Percentiles rank a stretch among this genome's conserved stretches.
Evolutionary conservation across 2,797 vertebrate species (phyloP).

Genomic region (Stomatorhinus walkeri): DNA sequence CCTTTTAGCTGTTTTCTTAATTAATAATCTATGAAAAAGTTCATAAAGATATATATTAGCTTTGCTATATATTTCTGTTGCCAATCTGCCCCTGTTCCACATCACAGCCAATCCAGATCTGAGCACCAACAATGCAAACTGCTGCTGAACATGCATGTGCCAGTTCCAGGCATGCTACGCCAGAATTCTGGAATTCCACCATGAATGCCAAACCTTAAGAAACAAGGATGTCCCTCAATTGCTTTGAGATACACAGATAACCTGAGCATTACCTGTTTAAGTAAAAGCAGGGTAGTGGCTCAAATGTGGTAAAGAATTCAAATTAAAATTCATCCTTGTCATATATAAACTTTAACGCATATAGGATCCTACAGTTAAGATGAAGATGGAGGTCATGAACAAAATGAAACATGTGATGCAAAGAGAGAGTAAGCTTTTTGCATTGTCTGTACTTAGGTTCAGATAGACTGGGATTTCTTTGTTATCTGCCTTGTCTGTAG

Average conservation of each 20-base stretch:
- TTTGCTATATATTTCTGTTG: background rate
- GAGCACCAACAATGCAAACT: conserved; percentile 55
- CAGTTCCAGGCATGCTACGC: conserved; percentile 58
- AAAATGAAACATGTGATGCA: background rate
- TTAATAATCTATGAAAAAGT: background rate
- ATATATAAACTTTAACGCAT: background rate
- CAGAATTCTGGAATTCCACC: conserved; percentile 29
- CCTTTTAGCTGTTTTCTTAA: background rate
- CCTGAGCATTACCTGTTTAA: background rate
- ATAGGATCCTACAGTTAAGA: background rate
- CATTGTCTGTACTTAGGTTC: background rate
- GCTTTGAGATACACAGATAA: background rate
- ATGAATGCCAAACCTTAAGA: conserved; percentile 46
- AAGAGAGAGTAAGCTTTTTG: conserved; percentile 6
- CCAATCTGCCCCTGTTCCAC: conserved; percentile 34
- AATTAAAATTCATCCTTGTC: background rate
- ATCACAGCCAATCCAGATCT: conserved; percentile 39
- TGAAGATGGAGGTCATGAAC: background rate
- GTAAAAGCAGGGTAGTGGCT: background rate
- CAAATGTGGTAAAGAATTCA: background rate
- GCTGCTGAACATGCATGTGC: conserved; percentile 62
- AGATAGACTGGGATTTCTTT: background rate
- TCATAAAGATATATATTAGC: background rate
- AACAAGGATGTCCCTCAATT: conserved; percentile 4
- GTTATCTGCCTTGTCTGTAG: conserved; percentile 32